These are phyloP conservation scores for Xestia c-nigrum DNA, from an alignment of 2,888 invertebrate species.

Conservation along the genomic window DNA sequence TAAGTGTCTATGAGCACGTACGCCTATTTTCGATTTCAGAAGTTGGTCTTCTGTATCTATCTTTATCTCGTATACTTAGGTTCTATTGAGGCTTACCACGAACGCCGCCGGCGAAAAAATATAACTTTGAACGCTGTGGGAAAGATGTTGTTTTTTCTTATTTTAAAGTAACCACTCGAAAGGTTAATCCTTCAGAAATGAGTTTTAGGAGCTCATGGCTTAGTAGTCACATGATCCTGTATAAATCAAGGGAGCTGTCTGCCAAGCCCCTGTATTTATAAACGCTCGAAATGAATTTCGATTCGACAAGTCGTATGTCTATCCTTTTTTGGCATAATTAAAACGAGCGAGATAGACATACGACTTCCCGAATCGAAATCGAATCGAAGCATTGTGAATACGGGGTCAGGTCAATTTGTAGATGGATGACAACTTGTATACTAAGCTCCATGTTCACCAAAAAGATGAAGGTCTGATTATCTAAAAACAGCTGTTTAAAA, in stretches of 20 bases:
- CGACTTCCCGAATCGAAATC: too few species aligned
- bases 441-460: too few species aligned
- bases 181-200: neutral
- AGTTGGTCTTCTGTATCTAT: neutral
- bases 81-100: neutral
- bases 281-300: too few species aligned
- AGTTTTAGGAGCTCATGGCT: neutral
- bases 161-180: neutral
- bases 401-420: too few species aligned
- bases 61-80: neutral
- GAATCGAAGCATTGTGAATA: too few species aligned
- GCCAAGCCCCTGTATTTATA: too few species aligned
- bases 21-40: neutral
- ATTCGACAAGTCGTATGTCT: too few species aligned
- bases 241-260: neutral
- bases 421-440: too few species aligned
- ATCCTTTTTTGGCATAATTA: too few species aligned
- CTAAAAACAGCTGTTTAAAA: too few species aligned
- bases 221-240: neutral
- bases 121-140: conserved; percentile 4
- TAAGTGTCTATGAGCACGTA: neutral
- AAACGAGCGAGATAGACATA: too few species aligned
- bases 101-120: neutral
- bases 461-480: too few species aligned
- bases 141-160: neutral